Percentiles rank a stretch among this genome's conserved stretches.
Evolutionary conservation across 2,797 vertebrate genomes (phyloP).

Genomic region (Lates japonicus): DNA sequence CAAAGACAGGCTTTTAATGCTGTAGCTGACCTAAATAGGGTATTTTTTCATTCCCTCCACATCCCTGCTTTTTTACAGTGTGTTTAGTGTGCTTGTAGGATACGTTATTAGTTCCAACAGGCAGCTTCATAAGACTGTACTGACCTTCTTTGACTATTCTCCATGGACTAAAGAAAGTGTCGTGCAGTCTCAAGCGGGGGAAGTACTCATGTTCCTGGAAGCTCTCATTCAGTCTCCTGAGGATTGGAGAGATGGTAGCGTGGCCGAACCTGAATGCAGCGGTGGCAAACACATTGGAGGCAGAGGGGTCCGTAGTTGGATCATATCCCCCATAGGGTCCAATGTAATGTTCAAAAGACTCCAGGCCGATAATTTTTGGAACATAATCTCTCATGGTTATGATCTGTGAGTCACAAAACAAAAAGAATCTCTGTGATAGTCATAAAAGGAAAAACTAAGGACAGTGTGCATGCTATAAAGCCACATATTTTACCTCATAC

Average conservation of each 20-base stretch:
- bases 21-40: slow-evolving; percentile 48
- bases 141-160: slow-evolving; percentile 94
- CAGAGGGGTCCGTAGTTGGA: slow-evolving; percentile 86
- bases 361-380: slow-evolving; percentile 92
- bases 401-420: slow-evolving; percentile 82
- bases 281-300: slow-evolving; percentile 94
- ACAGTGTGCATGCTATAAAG: neutral
- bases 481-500: neutral
- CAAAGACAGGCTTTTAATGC: neutral
- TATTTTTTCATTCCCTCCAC: neutral
- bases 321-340: slow-evolving; percentile 91
- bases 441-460: neutral
- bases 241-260: slow-evolving; percentile 86
- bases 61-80: neutral
- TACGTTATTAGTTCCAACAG: slow-evolving; percentile 30
- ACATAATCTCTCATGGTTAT: slow-evolving; percentile 95
- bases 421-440: slow-evolving; percentile 2
- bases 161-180: slow-evolving; percentile 95
- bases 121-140: slow-evolving; percentile 39
- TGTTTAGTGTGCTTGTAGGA: slow-evolving; percentile 33
- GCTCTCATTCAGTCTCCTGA: slow-evolving; percentile 87
- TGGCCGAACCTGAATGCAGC: slow-evolving; percentile 98
- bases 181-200: slow-evolving; percentile 85
- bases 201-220: slow-evolving; percentile 88
- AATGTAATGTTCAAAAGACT: slow-evolving; percentile 86